Conservation (phyloP, 2,113 vertebrate genomes). For the Scytalopus superciliaris region DNA sequence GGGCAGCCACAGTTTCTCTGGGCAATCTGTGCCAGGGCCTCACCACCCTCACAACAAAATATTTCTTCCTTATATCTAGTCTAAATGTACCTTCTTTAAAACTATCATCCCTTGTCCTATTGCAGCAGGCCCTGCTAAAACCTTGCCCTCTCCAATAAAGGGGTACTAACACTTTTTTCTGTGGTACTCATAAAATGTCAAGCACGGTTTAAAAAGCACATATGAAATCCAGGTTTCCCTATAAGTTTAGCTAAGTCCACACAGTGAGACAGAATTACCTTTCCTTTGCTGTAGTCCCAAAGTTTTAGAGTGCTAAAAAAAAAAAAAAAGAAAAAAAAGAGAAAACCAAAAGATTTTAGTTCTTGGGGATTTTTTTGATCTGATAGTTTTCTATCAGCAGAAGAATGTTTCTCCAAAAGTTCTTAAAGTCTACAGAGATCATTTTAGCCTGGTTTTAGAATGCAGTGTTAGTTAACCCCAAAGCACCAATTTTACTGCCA, state of each 20-base stretch:
- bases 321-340: too few relatives aligned
- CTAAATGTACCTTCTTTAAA: background rate
- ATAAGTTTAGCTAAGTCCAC: background rate
- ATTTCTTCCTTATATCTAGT: background rate
- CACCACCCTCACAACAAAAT: fast-evolving
- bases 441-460: background rate
- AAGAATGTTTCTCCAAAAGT: background rate
- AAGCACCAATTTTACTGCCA: background rate
- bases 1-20: background rate
- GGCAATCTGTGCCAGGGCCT: background rate
- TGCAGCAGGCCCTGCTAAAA: background rate
- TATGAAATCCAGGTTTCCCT: background rate
- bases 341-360: background rate
- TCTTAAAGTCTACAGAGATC: background rate
- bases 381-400: background rate
- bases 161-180: background rate
- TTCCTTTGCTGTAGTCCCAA: slow-evolving; percentile 99
- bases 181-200: background rate
- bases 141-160: background rate
- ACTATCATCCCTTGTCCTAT: background rate
- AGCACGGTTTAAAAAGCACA: background rate
- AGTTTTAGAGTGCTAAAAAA: slow-evolving; percentile 91
- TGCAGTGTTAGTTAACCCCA: background rate
- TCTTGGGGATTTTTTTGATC: fast-evolving
- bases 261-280: slow-evolving; percentile 70